Base-by-base conservation (phyloP, 2,113 vertebrate species). In the Indicator maculatus region DNA sequence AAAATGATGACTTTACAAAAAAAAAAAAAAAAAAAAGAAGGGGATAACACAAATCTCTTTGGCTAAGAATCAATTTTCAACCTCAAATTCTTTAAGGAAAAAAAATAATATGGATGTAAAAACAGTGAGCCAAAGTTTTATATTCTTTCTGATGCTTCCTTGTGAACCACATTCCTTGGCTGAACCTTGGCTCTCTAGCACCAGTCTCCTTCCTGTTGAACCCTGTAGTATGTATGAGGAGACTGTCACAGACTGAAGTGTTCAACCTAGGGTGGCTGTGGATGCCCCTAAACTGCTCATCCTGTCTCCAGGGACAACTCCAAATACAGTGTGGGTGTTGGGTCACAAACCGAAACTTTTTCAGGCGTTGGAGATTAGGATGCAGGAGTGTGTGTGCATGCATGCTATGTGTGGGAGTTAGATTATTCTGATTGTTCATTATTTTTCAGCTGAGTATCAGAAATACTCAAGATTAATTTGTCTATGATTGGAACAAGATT, bases 381-480 rank as follows among this genome's bases (percentile, higher is more conserved):
- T 67, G 52, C 69, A 70, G 53, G 65, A 64, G 12, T 10, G 59
- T 16, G 13, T 8, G 60, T 16, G 26, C 5, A 2, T 65, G 33
- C 36, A 36, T 36, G 36, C 36, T 75, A 2, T n/a, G 21, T n/a
- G 11, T 17, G 12, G 11, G 19, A 18, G 19, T 72, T n/a, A 63
- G 6, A 44, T 85, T 61, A 20, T 61, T 93, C 53, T 76, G 21
- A 79, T 91, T 79, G 58, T 65, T 93, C 50, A 59, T 72, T 79
- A 63, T 59, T 87, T 95, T 91, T 93, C 70, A 89, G 44, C 27
- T 73, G 44, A 71, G 6, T 26, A 36, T 77, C 88, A 56, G 56
- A 77, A 95, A 71, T 80, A 56, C 28, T 77, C 71, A 52, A 70
- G 44, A 88, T 86, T 93, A 85, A 80, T 95, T 88, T 74, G 33